phyloP scores from a whole-genome alignment of 2,113 vertebrate species.

The Siniperca chuatsi region DNA sequence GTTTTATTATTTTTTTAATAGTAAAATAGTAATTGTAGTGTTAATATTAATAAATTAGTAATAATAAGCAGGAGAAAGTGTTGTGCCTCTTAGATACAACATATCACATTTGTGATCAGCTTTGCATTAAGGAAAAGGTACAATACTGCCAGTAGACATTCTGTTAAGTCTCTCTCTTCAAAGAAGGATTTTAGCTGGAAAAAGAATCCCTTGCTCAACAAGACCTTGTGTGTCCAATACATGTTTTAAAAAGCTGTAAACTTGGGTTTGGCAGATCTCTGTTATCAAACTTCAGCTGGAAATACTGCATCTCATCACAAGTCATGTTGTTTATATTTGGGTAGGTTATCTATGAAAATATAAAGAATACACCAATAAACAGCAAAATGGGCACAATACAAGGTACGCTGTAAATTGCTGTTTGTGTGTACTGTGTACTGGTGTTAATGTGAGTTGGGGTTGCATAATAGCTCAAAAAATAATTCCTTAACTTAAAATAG shows the following conservation, averaged over 20 bases:
- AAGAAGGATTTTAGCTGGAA: neutral
- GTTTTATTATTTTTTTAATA: too few species aligned
- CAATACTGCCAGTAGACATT: neutral
- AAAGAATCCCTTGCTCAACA: neutral
- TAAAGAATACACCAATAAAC: neutral
- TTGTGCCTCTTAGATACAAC: neutral
- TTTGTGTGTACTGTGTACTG: too few species aligned
- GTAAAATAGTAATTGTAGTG: too few species aligned
- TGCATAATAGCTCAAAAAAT: neutral
- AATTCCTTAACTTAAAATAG: neutral
- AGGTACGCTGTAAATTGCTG: neutral
- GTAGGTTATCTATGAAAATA: too few species aligned
- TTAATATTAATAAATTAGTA: too few species aligned
- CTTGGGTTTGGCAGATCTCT: neutral
- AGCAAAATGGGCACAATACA: neutral
- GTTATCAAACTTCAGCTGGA: neutral
- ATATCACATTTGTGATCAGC: neutral
- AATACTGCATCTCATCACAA: neutral
- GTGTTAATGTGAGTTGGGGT: too few species aligned
- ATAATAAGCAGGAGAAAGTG: neutral
- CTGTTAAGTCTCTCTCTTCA: neutral
- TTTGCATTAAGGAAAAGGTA: neutral
- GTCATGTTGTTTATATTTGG: neutral
- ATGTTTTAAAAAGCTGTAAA: neutral
- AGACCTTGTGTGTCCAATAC: neutral